A percentile compares a stretch with the other conserved stretches of the same genome.
Evolutionary conservation across 37 sponge, comb jelly and placozoan species (phyloP).

Genomic region (Ephydatia muelleri): DNA sequence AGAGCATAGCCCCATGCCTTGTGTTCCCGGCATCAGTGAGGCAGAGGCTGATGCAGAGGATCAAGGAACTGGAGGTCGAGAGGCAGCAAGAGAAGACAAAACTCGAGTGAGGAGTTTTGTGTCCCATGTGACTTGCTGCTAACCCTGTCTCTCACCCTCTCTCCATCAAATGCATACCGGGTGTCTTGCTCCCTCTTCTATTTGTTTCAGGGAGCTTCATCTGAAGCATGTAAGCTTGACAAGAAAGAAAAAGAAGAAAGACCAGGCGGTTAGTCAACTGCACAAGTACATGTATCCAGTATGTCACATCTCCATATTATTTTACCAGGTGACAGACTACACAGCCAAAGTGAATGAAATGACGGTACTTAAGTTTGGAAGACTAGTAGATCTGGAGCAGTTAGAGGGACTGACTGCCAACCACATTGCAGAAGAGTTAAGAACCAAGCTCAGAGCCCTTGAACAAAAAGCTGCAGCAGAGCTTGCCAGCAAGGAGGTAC

Average conservation of each 20-base stretch:
- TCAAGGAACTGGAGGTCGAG: slow-evolving; percentile 73
- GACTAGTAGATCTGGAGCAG: slow-evolving; percentile 86
- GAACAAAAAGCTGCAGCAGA: slow-evolving; percentile 47
- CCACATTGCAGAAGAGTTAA: slow-evolving; percentile 79
- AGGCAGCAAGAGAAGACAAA: slow-evolving; percentile 79
- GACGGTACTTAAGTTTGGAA: slow-evolving; percentile 97
- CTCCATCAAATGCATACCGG: slow-evolving; percentile 24
- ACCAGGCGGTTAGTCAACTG: background rate
- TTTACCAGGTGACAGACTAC: slow-evolving; percentile 53
- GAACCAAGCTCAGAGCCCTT: slow-evolving; percentile 50
- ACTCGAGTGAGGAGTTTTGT: slow-evolving; percentile 54
- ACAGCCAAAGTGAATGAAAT: slow-evolving; percentile 73
- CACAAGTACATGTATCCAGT: background rate
- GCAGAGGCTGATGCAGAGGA: slow-evolving; percentile 52
- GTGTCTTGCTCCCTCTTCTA: background rate
- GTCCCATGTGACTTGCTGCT: too few relatives aligned
- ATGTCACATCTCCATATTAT: background rate
- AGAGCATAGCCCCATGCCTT: slow-evolving; percentile 59
- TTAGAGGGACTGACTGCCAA: slow-evolving; percentile 79
- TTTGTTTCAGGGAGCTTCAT: background rate
- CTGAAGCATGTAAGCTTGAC: slow-evolving; percentile 4
- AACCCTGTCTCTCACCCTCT: slow-evolving; percentile 67
- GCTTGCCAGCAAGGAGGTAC: slow-evolving; percentile 32
- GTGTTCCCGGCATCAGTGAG: slow-evolving; percentile 74
- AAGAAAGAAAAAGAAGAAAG: slow-evolving; percentile 2